Percentiles rank a stretch among this genome's conserved stretches.
These are phyloP conservation scores for Sternotherus odoratus DNA, from an alignment of 2,797 vertebrate genomes.

Conservation along the genomic window DNA sequence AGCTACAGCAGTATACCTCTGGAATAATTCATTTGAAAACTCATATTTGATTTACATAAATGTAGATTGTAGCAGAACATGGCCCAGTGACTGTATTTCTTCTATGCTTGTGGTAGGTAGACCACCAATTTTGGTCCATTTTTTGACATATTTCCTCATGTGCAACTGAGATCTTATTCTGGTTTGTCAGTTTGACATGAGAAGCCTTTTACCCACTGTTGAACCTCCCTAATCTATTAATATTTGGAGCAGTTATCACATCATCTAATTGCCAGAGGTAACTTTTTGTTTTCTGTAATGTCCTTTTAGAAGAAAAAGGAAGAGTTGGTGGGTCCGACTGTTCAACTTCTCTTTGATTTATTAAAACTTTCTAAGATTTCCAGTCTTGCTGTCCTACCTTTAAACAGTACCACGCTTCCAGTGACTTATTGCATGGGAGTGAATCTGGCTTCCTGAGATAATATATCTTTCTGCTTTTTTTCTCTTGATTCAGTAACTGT, in stretches of 20 bases:
- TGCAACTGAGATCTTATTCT: not conserved
- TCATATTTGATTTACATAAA: not conserved
- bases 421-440: conserved; percentile 37
- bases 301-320: not conserved
- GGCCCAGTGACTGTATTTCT: not conserved
- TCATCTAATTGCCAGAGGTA: conserved; percentile 27
- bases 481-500: conserved; percentile 50
- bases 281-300: not conserved
- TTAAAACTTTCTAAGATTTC: conserved; percentile 46
- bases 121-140: not conserved
- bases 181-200: not conserved
- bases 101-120: not conserved
- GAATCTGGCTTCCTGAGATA: conserved; percentile 57
- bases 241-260: not conserved
- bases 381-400: not conserved
- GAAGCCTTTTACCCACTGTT: not conserved
- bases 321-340: not conserved
- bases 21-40: not conserved
- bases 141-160: not conserved
- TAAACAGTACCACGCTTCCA: not conserved
- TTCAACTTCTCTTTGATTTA: not conserved
- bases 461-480: conserved; percentile 55
- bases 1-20: not conserved
- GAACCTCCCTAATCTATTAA: conserved; percentile 18
- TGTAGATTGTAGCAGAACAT: not conserved